Evolutionary conservation across 2,113 vertebrate genomes (phyloP), one percentile per base, ranked within the genome.

Genomic region (Albula goreensis): DNA sequence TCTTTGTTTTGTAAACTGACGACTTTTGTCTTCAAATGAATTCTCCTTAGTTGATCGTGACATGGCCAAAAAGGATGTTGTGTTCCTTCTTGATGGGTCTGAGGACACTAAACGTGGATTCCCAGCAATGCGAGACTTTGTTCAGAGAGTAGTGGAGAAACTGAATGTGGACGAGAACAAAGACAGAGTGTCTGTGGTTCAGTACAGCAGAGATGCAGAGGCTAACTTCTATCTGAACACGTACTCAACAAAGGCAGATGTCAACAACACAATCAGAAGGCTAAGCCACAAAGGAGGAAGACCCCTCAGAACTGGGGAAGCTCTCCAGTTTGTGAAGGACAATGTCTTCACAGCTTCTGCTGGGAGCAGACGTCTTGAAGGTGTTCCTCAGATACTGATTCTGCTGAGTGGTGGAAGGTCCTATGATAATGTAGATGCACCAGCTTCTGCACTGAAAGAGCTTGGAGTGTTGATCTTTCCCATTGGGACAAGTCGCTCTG

Each of bases 11-110:
- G 31, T 41, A 41, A 9, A 56, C 12, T 12, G 12, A 12, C 0
- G 53, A 9, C 12, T 56, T 56, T 56, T 56, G 53, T 12, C 12
- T 12, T 56, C 53, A 9, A 7, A 7, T 56, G 12, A 56, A n/a
- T 80, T 70, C 74, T 70, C 51, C 25, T 50, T 63, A 83, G 82
- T 83, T 11, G 82, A 83, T 9, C 57, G 60, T 74, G 82, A 4
- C 48, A 60, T 83, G 50, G 41, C 94, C 84, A 96, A 96, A 96
- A 97, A 94, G 63, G 98, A 99, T 63, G 92, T 99, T 90, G 97
- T 98, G 52, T 99, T 99, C 93, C 96, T 99, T 86, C 95, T 99
- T 0, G 98, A 99, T 80, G 97, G 98, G 86, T 99, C 98, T 0
- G 95, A 97, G 66, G 95, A 96, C 5, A 96, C 96, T 89, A 91